phyloP scores from a whole-genome alignment of 2,888 invertebrate genomes.

The Tetropium fuscum region DNA sequence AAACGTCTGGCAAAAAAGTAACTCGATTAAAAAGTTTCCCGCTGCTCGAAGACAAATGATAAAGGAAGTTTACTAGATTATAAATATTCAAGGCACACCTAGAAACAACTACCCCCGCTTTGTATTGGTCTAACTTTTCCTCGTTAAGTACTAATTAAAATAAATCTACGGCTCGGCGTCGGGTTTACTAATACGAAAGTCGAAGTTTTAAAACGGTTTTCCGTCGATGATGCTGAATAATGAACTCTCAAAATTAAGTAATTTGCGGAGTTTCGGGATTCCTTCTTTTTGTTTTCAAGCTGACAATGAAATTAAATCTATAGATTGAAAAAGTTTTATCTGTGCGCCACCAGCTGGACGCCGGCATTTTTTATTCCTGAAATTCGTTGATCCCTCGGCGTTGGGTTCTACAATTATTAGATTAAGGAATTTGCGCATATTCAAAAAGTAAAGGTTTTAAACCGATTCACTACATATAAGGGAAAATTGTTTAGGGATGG shows the following conservation, averaged over 20 bases:
- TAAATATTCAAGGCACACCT: conserved; percentile 57
- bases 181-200: conserved; percentile 41
- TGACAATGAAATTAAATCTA: conserved; percentile 58
- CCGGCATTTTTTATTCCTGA: conserved; percentile 34
- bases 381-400: conserved; percentile 39
- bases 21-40: conserved; percentile 38
- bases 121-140: conserved; percentile 60
- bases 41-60: conserved; percentile 18
- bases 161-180: conserved; percentile 58
- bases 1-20: conserved; percentile 31
- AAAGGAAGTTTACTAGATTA: conserved; percentile 41
- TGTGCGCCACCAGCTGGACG: conserved; percentile 15
- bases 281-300: conserved; percentile 49
- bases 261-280: conserved; percentile 50
- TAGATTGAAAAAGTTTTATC: conserved; percentile 56
- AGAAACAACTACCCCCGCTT: conserved; percentile 54
- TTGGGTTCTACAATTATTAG: conserved; percentile 38
- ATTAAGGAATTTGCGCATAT: too few species aligned
- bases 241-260: conserved; percentile 55
- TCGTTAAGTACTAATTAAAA: conserved; percentile 64
- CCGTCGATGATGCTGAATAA: conserved; percentile 48
- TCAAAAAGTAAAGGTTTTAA: too few species aligned
- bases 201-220: conserved; percentile 46
- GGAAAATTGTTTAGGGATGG: too few species aligned
- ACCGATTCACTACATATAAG: too few species aligned